Base-by-base conservation (phyloP, 2,888 invertebrate genomes). In the Galerucella calmariensis region DNA sequence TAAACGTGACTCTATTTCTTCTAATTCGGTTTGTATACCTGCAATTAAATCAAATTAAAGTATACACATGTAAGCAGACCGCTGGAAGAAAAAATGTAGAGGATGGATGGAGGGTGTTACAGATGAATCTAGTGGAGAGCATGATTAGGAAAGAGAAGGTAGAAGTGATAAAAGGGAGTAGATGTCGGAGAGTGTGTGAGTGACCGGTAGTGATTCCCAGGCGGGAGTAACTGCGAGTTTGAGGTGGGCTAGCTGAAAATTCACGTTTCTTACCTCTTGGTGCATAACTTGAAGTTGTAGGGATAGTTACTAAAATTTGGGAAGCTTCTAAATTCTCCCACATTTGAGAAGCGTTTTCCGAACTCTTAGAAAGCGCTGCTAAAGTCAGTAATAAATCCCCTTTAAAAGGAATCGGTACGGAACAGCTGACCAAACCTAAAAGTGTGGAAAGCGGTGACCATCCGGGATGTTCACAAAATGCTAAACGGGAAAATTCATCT, bases 311-410 rank as follows among this genome's bases (percentile, higher is more conserved):
- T 72, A 96, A 91, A 41, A 96, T 92, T 82, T 94, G 95, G 0
- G 95, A 93, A 2, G 93, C 92, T 88, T 96, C 96, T 24, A 97
- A 88, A 79, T 92, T 93, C 77, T 94, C 94, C 97, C 97, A 98
- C 80, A 97, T 91, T 75, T 92, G 92, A 5, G 92, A 90, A 1
- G 96, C 95, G 51, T 95, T 93, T 80, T 93, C 93, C 3, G 93
- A 90, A 0, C 94, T 91, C 81, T 91, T 91, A n/a, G 94, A 94
- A 75, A 98, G 88, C 1, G 96, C 93, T 0, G 94, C 93, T 69
- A 98, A 88, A 0, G 95, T 93, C 27, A 88, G 84, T n/a, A 97
- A 89, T 69, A 98, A 89, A 83, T 95, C 93, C 0, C 96, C 94
- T 89, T 98, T 98, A 75, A 98, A 89, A 3, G 91, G 90, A 67